phyloP scores from a whole-genome alignment of 2,113 vertebrate genomes.

The Misgurnus anguillicaudatus region DNA sequence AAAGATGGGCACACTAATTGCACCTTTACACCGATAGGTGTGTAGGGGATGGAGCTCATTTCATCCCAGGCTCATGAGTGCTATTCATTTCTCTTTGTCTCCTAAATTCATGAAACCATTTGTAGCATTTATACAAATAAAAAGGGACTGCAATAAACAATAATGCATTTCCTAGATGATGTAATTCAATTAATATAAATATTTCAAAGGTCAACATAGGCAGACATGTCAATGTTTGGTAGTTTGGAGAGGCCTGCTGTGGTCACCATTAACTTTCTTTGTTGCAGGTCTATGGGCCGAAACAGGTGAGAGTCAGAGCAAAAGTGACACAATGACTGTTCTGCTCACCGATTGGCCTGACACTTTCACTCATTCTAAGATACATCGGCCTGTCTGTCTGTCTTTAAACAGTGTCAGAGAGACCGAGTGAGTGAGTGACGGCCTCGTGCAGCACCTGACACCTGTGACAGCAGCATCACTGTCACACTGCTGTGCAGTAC shows the following conservation, averaged over 20 bases:
- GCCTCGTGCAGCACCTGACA: conserved; percentile 69
- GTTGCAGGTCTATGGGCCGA: background rate
- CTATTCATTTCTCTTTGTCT: too few relatives aligned
- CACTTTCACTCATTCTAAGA: conserved; percentile 51
- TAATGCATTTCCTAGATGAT: background rate
- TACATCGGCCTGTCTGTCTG: conserved; percentile 60
- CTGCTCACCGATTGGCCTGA: conserved; percentile 62
- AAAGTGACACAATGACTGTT: conserved; percentile 58
- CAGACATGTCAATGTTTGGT: background rate
- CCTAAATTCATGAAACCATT: too few relatives aligned
- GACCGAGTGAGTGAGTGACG: conserved; percentile 56
- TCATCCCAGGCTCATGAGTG: too few relatives aligned
- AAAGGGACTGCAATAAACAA: too few relatives aligned
- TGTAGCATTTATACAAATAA: too few relatives aligned
- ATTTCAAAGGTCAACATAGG: background rate
- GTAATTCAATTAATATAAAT: background rate
- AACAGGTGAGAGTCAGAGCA: conserved; percentile 36
- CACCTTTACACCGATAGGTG: too few relatives aligned
- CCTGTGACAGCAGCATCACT: conserved; percentile 55
- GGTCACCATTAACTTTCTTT: background rate
- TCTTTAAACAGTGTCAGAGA: conserved; percentile 52
- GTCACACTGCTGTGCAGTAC: conserved; percentile 39
- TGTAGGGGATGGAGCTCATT: too few relatives aligned
- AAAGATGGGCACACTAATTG: too few relatives aligned
- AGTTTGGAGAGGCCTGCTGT: background rate